Evolutionary conservation across 2,888 invertebrate genomes (phyloP).

Genomic region (Endotricha flammealis): DNA sequence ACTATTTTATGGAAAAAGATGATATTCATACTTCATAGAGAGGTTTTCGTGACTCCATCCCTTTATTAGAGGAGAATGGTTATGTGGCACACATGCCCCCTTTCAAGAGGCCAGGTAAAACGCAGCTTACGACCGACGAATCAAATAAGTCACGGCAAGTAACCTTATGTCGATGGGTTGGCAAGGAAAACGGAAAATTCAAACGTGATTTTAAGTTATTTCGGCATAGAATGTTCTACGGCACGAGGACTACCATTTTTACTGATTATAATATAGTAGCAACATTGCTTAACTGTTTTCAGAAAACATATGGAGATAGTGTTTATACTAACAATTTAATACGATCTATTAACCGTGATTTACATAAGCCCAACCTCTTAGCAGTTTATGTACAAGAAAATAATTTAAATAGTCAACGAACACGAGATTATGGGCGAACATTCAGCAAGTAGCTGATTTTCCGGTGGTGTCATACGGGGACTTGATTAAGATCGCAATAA

Average conservation of each 20-base stretch:
- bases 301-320: not conserved
- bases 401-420: slow-evolving; percentile 13
- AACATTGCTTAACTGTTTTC: not conserved
- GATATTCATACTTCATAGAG: slow-evolving; percentile 11
- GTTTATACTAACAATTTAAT: not conserved
- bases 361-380: slow-evolving; percentile 8
- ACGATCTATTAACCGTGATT: slow-evolving; percentile 8
- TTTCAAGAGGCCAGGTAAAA: slow-evolving; percentile 4
- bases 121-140: slow-evolving; percentile 6
- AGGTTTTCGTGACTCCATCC: slow-evolving; percentile 10
- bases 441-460: no score
- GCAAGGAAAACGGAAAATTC: slow-evolving; percentile 13
- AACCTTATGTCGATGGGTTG: slow-evolving; percentile 13
- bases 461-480: no score
- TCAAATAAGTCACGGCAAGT: slow-evolving; percentile 13
- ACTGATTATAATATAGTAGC: not conserved
- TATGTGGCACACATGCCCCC: slow-evolving; percentile 12
- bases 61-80: slow-evolving; percentile 7
- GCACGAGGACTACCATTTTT: not conserved
- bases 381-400: slow-evolving; percentile 8
- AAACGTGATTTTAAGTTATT: slow-evolving; percentile 13
- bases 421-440: not conserved
- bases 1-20: no score
- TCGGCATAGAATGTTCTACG: slow-evolving; percentile 8
- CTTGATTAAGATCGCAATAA: no score